Evolutionary conservation across 2,888 invertebrate genomes (phyloP).

Genomic region (Stenoptilia bipunctidactyla): DNA sequence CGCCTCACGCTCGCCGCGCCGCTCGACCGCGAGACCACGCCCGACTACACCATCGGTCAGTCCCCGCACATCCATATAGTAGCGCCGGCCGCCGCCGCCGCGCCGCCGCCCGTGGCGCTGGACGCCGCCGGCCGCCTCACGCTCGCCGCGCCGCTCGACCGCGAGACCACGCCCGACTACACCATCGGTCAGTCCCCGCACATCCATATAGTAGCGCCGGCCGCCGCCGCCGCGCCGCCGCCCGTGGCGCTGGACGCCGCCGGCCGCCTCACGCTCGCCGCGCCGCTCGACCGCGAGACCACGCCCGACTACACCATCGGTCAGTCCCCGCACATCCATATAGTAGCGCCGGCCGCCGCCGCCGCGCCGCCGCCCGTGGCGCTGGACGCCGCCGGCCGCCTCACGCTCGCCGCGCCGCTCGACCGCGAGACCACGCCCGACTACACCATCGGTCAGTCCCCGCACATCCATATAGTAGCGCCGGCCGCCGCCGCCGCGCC

Average conservation of each 20-base stretch:
- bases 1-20: slow-evolving; percentile 80
- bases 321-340: too few species aligned
- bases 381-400: too few species aligned
- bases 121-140: slow-evolving; percentile 82
- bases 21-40: slow-evolving; percentile 81
- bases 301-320: slow-evolving; percentile 79
- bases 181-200: too few species aligned
- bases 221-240: slow-evolving; percentile 44
- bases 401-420: too few species aligned
- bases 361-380: too few species aligned
- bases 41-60: slow-evolving; percentile 79
- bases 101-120: slow-evolving; percentile 78
- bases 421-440: too few species aligned
- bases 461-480: too few species aligned
- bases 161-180: slow-evolving; percentile 79
- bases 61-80: too few species aligned
- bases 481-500: too few species aligned
- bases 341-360: too few species aligned
- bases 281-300: slow-evolving; percentile 82
- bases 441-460: too few species aligned
- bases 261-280: slow-evolving; percentile 81
- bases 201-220: too few species aligned
- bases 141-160: slow-evolving; percentile 80
- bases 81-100: slow-evolving; percentile 8
- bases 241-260: slow-evolving; percentile 80